These are phyloP conservation scores for Pollenia labialis DNA, from an alignment of 2,888 invertebrate species.

Conservation along the genomic window DNA sequence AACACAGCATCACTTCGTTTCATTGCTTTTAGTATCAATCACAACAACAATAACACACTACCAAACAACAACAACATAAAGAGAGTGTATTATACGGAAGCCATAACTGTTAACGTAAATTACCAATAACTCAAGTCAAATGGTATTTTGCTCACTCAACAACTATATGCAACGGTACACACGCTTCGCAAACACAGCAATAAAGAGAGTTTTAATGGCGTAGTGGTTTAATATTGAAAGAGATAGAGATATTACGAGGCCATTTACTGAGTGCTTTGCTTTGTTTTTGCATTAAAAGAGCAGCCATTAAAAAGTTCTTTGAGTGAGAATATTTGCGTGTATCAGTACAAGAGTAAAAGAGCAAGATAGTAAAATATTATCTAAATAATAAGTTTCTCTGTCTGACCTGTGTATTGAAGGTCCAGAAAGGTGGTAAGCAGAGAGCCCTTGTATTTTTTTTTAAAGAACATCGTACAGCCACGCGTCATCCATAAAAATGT, in stretches of 20 bases:
- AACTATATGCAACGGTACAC: no score
- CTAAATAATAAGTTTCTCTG: constrained; percentile 2
- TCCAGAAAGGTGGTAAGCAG: neutral
- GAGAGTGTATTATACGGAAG: constrained; percentile 81
- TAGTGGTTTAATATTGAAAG: constrained; percentile 72
- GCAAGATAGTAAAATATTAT: neutral
- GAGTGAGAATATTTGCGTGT: constrained; percentile 19
- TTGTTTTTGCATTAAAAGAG: constrained; percentile 25
- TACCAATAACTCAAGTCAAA: constrained; percentile 82
- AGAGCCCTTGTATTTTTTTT: neutral
- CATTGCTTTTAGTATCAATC: neutral
- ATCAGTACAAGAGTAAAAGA: neutral
- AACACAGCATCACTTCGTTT: constrained; percentile 41
- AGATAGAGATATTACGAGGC: constrained; percentile 67
- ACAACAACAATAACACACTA: constrained; percentile 24
- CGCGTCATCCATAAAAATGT: constrained; percentile 80
- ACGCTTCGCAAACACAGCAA: neutral
- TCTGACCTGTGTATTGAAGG: neutral
- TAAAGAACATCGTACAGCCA: constrained; percentile 73
- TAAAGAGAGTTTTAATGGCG: constrained; percentile 62
- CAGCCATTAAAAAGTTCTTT: constrained; percentile 62
- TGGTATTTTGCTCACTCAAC: constrained; percentile 63
- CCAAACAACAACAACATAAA: constrained; percentile 51
- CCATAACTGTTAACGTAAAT: constrained; percentile 83
- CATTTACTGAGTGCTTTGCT: constrained; percentile 51